phyloP scores from a whole-genome alignment of 2,888 invertebrate species.

The Aleiodes alternator region DNA sequence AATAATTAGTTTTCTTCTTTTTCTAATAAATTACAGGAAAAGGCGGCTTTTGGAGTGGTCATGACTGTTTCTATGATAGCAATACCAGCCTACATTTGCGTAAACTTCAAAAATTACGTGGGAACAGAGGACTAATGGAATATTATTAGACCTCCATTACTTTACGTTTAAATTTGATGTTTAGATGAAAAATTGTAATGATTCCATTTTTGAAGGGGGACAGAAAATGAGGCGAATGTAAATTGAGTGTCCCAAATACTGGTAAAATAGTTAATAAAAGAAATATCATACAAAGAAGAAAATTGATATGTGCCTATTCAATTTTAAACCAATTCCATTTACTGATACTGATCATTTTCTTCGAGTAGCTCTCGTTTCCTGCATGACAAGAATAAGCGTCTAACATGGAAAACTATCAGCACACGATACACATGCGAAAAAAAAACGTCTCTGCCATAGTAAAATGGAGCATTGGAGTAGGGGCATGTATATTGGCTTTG shows the following conservation, averaged over 20 bases:
- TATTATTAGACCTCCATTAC: neutral
- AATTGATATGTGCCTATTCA: neutral
- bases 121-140: neutral
- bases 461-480: constrained; percentile 25
- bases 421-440: neutral
- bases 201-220: constrained; percentile 23
- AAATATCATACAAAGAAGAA: constrained; percentile 8
- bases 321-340: constrained; percentile 3
- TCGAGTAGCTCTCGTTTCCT: neutral
- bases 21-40: constrained; percentile 48
- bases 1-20: neutral
- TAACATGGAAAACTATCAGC: neutral
- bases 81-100: constrained; percentile 49
- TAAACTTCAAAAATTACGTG: constrained; percentile 51
- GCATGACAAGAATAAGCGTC: constrained; percentile 15
- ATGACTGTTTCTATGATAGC: constrained; percentile 42
- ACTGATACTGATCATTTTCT: constrained; percentile 1
- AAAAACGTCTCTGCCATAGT: constrained; percentile 10
- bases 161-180: constrained; percentile 27
- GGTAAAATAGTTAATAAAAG: constrained; percentile 10
- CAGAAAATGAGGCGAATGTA: neutral
- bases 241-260: neutral
- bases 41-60: constrained; percentile 41
- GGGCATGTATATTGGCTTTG: constrained; percentile 26
- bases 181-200: constrained; percentile 11